Evolutionary conservation across 1,140 invertebrate species (phyloP).

Genomic region (Cephus cinctus): DNA sequence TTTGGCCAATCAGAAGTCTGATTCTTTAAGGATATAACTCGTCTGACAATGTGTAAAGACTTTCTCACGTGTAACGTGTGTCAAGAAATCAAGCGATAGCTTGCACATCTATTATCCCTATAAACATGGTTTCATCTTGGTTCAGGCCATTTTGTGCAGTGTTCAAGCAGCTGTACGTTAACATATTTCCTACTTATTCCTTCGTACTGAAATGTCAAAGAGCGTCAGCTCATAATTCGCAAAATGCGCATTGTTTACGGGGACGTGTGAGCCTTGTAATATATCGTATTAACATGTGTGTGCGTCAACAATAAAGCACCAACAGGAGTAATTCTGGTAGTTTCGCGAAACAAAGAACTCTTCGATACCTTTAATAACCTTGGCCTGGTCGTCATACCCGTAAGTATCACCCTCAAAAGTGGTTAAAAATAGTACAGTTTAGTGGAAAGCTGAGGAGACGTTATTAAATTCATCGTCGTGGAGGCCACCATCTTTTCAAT

Average conservation of each 20-base stretch:
- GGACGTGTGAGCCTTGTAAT: slow-evolving; percentile 8
- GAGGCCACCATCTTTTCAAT: neutral
- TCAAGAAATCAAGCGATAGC: too few relatives aligned
- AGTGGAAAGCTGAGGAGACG: slow-evolving; percentile 12
- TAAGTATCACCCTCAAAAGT: slow-evolving; percentile 30
- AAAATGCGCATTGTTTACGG: slow-evolving; percentile 6
- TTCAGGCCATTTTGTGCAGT: slow-evolving; percentile 52
- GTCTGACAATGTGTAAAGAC: too few relatives aligned
- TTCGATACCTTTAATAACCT: slow-evolving; percentile 48
- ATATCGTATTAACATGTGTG: slow-evolving; percentile 1
- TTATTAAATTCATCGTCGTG: neutral
- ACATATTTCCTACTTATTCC: slow-evolving; percentile 40
- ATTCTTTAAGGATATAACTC: too few relatives aligned
- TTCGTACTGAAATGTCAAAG: slow-evolving; percentile 43
- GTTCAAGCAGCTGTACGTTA: slow-evolving; percentile 48
- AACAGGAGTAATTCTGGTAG: slow-evolving; percentile 11
- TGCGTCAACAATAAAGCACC: neutral
- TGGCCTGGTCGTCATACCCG: slow-evolving; percentile 40
- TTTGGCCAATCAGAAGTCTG: too few relatives aligned
- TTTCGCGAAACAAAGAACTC: slow-evolving; percentile 41
- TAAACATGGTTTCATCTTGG: too few relatives aligned
- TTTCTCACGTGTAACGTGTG: too few relatives aligned
- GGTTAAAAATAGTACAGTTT: slow-evolving; percentile 43
- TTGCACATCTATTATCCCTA: too few relatives aligned
- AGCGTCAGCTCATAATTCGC: slow-evolving; percentile 18